Base-by-base conservation (phyloP, 2,888 invertebrate genomes). In the Empis livida region DNA sequence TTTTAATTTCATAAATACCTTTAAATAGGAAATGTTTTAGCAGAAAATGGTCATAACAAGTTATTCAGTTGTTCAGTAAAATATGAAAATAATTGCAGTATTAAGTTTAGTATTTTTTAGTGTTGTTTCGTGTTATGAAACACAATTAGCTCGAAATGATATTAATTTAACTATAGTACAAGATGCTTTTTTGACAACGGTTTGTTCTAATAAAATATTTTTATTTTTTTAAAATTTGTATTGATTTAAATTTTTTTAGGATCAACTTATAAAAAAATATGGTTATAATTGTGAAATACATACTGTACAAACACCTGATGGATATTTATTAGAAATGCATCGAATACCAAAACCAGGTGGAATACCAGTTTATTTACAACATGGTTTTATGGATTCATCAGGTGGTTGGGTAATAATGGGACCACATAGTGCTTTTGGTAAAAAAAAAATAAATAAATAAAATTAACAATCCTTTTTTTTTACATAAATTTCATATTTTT, bases 261-360 rank as follows among this genome's bases (percentile, higher is more conserved):
- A 66, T 58, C 64, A 75, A 55, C 63, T 82, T 47, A 71, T 82
- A 27, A 63, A 64, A 47, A 77, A 78, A 56, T 78, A 82, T 58
- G 74, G 77, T 10, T 85, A 84, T 61, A 73, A 75, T 10, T 64
- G 77, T 27, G 83, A 85, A 67, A 72, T 71, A 37, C 80, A 85
- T 61, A 60, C 62, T 13, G 77, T 83, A 17, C 71, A 71, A 42
- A 92, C 91, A 1, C 63, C 73, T 32, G 91, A 92, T 71, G 86
- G 85, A 2, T 91, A 87, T 61, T 77, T 86, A 23, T 70, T 92
- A 54, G 73, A 77, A 49, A 60, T 90, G 66, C 86, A 89, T 59
- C 75, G 90, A 48, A 82, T 91, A 43, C 70, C 71, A 9, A 64
- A 67, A n/a, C 53, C 61, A n/a, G 70, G 68, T 13, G 75, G 70